phyloP scores from a whole-genome alignment of 2,797 vertebrate species.

The Poeciliopsis gracilis region DNA sequence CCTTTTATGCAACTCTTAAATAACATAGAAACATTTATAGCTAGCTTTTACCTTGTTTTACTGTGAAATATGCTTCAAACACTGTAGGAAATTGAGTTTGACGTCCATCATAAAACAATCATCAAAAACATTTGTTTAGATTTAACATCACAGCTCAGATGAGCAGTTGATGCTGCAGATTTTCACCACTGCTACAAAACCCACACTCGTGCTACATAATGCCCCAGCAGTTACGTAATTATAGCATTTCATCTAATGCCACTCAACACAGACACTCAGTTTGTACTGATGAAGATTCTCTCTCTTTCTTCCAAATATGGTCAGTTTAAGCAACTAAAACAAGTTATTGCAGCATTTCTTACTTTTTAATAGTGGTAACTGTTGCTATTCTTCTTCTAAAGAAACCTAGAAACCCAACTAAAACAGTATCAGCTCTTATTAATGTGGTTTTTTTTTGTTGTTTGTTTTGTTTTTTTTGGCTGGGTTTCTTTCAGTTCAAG shows the following conservation, averaged over 20 bases:
- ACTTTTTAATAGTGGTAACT: too few relatives aligned
- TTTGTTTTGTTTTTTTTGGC: not conserved
- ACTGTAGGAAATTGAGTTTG: not conserved
- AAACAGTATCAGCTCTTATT: not conserved
- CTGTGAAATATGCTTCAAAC: not conserved
- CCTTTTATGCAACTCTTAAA: not conserved
- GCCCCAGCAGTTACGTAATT: not conserved
- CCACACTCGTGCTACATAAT: not conserved
- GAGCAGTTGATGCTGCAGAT: not conserved
- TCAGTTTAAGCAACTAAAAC: not conserved
- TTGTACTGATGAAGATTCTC: not conserved
- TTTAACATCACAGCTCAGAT: not conserved
- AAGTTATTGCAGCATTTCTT: not conserved
- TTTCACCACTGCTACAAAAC: not conserved
- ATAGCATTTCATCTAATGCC: not conserved
- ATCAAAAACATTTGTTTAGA: not conserved
- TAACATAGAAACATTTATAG: not conserved
- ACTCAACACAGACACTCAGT: not conserved
- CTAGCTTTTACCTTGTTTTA: not conserved
- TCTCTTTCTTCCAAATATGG: not conserved
- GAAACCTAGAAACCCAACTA: not conserved
- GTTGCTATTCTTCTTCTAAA: not conserved
- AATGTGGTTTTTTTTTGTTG: too few relatives aligned
- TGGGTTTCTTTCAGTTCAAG: conserved; percentile 86
- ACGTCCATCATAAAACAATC: not conserved